Evolutionary conservation across 2,797 vertebrate species (phyloP).

Genomic region (Microctenopoma lineatum): DNA sequence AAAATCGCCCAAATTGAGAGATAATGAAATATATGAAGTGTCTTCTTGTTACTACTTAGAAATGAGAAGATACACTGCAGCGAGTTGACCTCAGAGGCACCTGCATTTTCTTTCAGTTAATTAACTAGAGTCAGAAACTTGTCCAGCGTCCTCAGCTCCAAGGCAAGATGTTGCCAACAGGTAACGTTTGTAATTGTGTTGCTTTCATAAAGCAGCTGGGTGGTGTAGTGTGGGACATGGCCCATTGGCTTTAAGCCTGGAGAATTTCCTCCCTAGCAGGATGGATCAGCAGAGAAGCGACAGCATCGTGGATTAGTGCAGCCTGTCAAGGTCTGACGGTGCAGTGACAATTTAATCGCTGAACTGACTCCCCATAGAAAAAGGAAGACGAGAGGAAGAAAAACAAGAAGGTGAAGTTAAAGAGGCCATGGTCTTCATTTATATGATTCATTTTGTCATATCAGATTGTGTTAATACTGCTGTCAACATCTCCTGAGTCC

Average conservation of each 20-base stretch:
- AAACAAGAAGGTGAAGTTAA: slow-evolving; percentile 58
- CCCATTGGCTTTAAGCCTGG: slow-evolving; percentile 76
- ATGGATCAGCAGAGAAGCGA: slow-evolving; percentile 72
- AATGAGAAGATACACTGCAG: neutral
- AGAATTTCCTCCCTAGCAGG: slow-evolving; percentile 67
- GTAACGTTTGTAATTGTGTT: slow-evolving; percentile 61
- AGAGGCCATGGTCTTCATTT: slow-evolving; percentile 78
- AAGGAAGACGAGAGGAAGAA: slow-evolving; percentile 54
- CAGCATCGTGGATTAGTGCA: slow-evolving; percentile 80
- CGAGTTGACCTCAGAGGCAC: neutral
- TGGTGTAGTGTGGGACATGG: slow-evolving; percentile 62
- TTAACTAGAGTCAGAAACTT: slow-evolving; percentile 22
- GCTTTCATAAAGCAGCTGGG: slow-evolving; percentile 50
- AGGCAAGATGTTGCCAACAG: slow-evolving; percentile 51
- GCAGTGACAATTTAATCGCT: slow-evolving; percentile 83
- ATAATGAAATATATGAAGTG: neutral
- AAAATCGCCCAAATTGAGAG: neutral
- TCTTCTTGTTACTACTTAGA: neutral
- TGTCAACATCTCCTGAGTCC: slow-evolving; percentile 63
- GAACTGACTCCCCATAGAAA: slow-evolving; percentile 68
- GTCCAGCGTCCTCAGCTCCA: slow-evolving; percentile 4
- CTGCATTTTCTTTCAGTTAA: slow-evolving; percentile 8
- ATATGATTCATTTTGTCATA: slow-evolving; percentile 81
- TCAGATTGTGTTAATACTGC: slow-evolving; percentile 77
- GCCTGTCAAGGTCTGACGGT: slow-evolving; percentile 81